Base-by-base conservation (phyloP, 2,113 vertebrate species). In the Leptocoma aspasia region DNA sequence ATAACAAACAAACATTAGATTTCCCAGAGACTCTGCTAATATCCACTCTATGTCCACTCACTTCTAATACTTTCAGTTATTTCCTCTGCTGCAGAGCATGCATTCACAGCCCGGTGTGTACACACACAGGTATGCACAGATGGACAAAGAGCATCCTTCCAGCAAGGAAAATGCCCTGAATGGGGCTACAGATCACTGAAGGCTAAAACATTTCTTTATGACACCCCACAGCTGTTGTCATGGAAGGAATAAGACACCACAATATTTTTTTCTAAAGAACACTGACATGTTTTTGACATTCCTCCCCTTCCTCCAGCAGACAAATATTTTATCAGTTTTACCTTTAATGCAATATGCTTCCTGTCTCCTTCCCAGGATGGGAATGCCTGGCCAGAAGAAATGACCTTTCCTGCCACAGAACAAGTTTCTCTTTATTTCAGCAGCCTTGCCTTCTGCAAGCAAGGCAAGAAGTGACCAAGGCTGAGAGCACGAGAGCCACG, bases 311-410 rank as follows among this genome's bases (percentile, higher is more conserved):
- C 82, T 95, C 59, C 37, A 95, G 61, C 26, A 95, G 96, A 89
- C 41, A 95, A 82, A 80, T 44, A 96, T 90, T 96, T 96, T 89
- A 96, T 93, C 92, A 65, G 20, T 93, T 93, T 97, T 97, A 97
- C 98, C 97, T 97, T 96, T 61, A 89, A 92, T 79, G 90, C 78
- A 94, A 89, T 82, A 89, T 1, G 57, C 75, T 95, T 97, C 80
- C 86, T 71, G 86, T 90, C 76, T 97, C 80, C 95, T 96, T 86
- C 78, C 90, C 89, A 81, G 53, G 61, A 31, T 50, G 44, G 71
- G 61, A 96, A 60, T 24, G 89, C 50, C 76, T 88, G 86, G 84
- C 81, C 83, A 75, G 82, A 94, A 97, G 92, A 97, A 96, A 89
- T 49, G 45, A 69, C 72, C 53, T 95, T 84, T 82, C 71, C 91